phyloP scores from a whole-genome alignment of 2,888 invertebrate genomes.

The Frankliniella fusca region DNA sequence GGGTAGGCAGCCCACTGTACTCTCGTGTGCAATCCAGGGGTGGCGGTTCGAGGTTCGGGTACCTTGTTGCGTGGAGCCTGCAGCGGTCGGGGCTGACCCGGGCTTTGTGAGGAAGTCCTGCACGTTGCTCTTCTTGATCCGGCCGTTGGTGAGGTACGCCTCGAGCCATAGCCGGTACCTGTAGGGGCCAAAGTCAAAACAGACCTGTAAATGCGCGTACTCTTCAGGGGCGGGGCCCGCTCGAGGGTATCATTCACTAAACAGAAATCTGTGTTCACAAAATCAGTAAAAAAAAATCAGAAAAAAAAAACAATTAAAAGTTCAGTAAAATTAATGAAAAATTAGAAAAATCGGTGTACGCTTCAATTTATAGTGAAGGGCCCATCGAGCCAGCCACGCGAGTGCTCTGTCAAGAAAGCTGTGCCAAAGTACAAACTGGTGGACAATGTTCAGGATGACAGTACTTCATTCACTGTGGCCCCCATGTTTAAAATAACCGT shows the following conservation, averaged over 20 bases:
- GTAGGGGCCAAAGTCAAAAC: constrained; percentile 33
- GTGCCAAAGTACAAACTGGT: no score
- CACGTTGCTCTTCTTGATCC: constrained; percentile 84
- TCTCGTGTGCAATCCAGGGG: not conserved
- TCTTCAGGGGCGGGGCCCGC: not conserved
- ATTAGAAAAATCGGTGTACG: no score
- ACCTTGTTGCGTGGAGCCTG: constrained; percentile 55
- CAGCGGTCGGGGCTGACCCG: constrained; percentile 49
- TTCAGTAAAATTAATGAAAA: no score
- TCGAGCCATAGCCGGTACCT: constrained; percentile 86
- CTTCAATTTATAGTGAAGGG: no score
- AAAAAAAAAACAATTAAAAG: not conserved
- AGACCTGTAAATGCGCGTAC: not conserved
- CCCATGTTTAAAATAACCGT: no score
- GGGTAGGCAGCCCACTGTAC: not conserved
- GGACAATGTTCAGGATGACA: no score
- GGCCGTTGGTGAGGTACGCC: constrained; percentile 83
- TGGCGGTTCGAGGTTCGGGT: constrained; percentile 33
- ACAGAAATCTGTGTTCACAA: no score
- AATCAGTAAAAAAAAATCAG: not conserved
- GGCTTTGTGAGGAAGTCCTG: constrained; percentile 83
- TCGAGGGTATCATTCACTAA: no score
- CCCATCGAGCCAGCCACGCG: no score
- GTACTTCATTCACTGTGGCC: no score
- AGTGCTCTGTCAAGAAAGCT: no score